A percentile compares a stretch with the other conserved stretches of the same genome.
phyloP scores from a whole-genome alignment of 2,113 vertebrate species.

The Oreochromis niloticus region DNA sequence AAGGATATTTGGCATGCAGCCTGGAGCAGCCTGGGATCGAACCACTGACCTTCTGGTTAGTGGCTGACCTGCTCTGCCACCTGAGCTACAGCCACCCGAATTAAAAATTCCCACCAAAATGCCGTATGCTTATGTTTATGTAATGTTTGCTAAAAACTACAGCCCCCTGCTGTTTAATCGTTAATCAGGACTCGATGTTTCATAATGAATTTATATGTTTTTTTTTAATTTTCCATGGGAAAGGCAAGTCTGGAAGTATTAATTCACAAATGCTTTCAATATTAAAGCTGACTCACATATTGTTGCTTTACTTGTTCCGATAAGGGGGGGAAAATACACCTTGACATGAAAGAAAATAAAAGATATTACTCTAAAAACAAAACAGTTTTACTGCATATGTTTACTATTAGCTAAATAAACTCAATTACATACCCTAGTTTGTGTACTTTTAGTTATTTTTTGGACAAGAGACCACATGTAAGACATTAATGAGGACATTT shows the following conservation, averaged over 20 bases:
- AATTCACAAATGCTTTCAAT: background rate
- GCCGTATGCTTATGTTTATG: background rate
- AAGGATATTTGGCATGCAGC: too few relatives aligned
- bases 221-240: background rate
- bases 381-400: background rate
- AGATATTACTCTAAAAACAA: background rate
- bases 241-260: background rate
- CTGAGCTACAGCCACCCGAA: too few relatives aligned
- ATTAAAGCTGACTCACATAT: background rate
- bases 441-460: background rate
- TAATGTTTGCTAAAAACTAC: background rate
- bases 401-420: background rate
- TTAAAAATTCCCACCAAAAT: background rate
- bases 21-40: too few relatives aligned
- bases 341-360: background rate
- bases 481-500: background rate
- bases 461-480: background rate
- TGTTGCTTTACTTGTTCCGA: background rate
- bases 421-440: background rate
- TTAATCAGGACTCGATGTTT: background rate
- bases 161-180: background rate
- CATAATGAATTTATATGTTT: background rate
- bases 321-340: rapidly evolving
- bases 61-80: too few relatives aligned
- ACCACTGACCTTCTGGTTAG: too few relatives aligned